A percentile compares a stretch with the other conserved stretches of the same genome.
Conservation (phyloP, 2,113 vertebrate species). For the Gallinago media region DNA sequence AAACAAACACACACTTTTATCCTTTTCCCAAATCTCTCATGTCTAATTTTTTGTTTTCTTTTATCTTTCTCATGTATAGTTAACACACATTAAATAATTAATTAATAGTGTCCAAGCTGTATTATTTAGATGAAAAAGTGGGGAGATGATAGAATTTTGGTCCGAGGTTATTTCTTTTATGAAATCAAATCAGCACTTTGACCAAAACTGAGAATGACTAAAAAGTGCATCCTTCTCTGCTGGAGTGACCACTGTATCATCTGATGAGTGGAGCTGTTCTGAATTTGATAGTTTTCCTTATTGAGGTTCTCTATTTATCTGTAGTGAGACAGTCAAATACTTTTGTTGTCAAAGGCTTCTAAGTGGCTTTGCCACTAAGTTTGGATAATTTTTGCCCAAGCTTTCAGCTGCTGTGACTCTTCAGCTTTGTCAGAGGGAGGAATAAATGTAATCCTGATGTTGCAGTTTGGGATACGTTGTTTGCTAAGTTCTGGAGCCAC, state of each 20-base stretch:
- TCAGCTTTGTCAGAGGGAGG: not conserved
- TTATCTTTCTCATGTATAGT: not conserved
- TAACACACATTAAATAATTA: not conserved
- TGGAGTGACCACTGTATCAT: not conserved
- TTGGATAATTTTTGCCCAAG: not conserved
- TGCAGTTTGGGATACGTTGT: not conserved
- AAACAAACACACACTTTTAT: not conserved
- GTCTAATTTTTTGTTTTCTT: not conserved
- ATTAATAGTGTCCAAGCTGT: not conserved
- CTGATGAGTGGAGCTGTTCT: not conserved
- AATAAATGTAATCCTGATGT: conserved; percentile 4
- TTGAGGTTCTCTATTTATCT: not conserved
- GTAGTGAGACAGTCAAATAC: not conserved
- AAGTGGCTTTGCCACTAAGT: not conserved
- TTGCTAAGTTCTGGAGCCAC: not conserved
- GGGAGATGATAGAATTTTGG: not conserved
- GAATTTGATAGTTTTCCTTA: not conserved
- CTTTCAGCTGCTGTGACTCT: not conserved
- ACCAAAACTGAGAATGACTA: not conserved
- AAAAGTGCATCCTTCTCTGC: not conserved
- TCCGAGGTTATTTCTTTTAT: not conserved
- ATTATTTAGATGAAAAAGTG: not conserved
- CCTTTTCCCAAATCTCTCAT: not conserved
- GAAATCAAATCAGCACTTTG: not conserved
- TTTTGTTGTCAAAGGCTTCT: not conserved